Evolutionary conservation across 2,797 vertebrate species (phyloP).

Genomic region (Anisognathus igniventris): DNA sequence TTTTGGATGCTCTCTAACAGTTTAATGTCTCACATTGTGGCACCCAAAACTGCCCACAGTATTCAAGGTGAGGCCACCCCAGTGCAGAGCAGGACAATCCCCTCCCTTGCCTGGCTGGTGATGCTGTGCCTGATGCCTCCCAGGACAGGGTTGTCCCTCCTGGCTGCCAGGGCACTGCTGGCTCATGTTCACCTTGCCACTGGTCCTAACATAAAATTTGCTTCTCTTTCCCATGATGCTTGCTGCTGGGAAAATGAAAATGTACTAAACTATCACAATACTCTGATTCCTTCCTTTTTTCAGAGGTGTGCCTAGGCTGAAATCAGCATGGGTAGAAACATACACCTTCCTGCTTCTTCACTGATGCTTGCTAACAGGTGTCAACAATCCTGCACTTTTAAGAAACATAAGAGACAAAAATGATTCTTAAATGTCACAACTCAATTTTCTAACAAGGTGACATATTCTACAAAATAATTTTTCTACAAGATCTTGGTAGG

Average conservation of each 20-base stretch:
- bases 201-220: neutral
- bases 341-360: neutral
- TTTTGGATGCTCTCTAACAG: neutral
- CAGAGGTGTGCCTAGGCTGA: neutral
- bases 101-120: rapidly evolving
- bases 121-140: neutral
- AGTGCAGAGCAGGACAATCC: neutral
- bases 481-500: neutral
- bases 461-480: neutral
- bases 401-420: neutral
- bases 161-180: neutral
- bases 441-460: neutral
- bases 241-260: neutral
- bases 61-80: rapidly evolving
- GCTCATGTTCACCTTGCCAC: rapidly evolving
- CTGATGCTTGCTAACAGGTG: neutral
- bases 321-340: neutral
- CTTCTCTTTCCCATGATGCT: neutral
- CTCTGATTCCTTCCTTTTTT: neutral
- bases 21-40: neutral
- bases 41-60: neutral
- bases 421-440: neutral
- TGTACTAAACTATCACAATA: neutral
- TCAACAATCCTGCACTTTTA: neutral
- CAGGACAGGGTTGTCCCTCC: rapidly evolving